A percentile compares a stretch with the other conserved stretches of the same genome.
phyloP scores from a whole-genome alignment of 37 sponge, comb jelly and placozoan genomes.

The Chondrilla cf. caribensis region DNA sequence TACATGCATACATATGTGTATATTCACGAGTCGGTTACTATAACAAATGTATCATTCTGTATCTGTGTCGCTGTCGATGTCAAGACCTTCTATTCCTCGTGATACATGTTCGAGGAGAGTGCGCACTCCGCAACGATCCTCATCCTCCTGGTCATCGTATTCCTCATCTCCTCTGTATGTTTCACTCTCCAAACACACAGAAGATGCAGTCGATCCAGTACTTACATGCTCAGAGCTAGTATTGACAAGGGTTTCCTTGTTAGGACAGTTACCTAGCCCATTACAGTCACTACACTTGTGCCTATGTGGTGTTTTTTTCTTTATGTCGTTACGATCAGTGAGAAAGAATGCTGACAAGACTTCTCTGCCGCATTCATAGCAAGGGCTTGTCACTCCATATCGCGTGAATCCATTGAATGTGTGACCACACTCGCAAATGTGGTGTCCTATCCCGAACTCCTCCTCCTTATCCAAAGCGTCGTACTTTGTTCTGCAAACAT shows the following conservation, averaged over 20 bases:
- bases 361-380: background rate
- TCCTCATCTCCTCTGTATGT: too few relatives aligned
- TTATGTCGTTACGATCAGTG: slow-evolving; percentile 7
- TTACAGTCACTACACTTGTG: slow-evolving; percentile 43
- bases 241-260: slow-evolving; percentile 7
- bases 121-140: too few relatives aligned
- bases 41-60: too few relatives aligned
- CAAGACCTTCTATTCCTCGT: too few relatives aligned
- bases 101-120: too few relatives aligned
- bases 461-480: slow-evolving; percentile 24
- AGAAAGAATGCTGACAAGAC: background rate
- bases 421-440: slow-evolving; percentile 14
- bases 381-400: slow-evolving; percentile 18
- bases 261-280: slow-evolving; percentile 31
- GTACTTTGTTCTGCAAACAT: slow-evolving; percentile 3
- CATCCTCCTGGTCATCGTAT: too few relatives aligned
- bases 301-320: slow-evolving; percentile 16
- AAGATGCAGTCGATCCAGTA: slow-evolving; percentile 29
- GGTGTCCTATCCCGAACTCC: slow-evolving; percentile 36
- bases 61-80: too few relatives aligned
- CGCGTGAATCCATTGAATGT: background rate
- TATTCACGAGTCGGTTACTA: too few relatives aligned
- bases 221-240: slow-evolving; percentile 21
- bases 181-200: background rate
- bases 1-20: too few relatives aligned